Base-by-base conservation (phyloP, 1,140 invertebrate species). In the Luehdorfia chinensis region DNA sequence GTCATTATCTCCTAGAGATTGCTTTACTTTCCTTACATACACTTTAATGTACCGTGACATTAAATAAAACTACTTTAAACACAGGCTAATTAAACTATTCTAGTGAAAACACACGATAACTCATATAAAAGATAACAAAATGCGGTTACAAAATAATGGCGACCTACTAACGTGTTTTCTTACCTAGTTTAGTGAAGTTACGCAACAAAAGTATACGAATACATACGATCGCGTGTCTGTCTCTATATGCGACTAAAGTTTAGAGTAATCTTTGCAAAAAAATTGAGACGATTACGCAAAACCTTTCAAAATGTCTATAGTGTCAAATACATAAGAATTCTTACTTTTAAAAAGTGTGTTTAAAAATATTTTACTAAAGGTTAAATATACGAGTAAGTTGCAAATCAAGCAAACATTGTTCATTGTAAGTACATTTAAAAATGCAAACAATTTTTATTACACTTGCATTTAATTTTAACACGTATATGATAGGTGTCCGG, bases 1-100 rank as follows among this genome's bases (percentile, higher is more conserved):
- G 59, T 59, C 55, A 69, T 70, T 64, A 63, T 57, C 37, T 55
- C 31, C 43, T 14, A 50, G 47, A 12, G 59, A 75, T 78, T 74
- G 57, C 59, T 61, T 64, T 54, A 66, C 71, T 79, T 76, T 78
- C 70, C 59, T 73, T 43, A 43, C 48, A 43, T 49, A 61, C 52
- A 50, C 55, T 62, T 55, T 66, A 58, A 60, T 49, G 47, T 46
- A 47, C 47, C 56, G 48, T 59, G 46, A 47, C 37, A 55, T 52
- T 43, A 43, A 32, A 21, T 45, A 31, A 5, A 31, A 21, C 19
- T 6, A 21, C 19, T 21, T 3, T 6, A 6, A 21, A 21, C 19
- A 12, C 11, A 9, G 6, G 12, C 13, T 21, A 7, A 23, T 18
- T 6, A 13, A n/a, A n/a, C n/a, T n/a, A n/a, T n/a, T n/a, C 7